Conservation (phyloP, 2,888 invertebrate species). For the Myopa tessellatipennis region DNA sequence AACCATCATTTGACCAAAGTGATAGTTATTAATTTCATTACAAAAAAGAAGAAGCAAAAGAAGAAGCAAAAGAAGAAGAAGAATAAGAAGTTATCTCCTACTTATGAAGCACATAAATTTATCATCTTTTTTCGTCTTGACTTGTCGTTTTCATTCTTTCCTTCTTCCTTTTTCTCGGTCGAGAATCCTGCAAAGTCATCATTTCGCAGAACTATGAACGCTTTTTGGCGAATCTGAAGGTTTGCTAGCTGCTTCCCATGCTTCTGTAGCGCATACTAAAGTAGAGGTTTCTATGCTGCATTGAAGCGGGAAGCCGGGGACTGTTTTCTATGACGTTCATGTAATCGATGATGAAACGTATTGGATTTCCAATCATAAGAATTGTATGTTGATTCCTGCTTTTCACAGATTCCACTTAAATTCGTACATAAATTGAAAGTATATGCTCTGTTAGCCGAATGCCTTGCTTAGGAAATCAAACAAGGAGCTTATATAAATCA, state of each 20-base stretch:
- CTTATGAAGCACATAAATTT: neutral
- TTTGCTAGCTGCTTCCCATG: neutral
- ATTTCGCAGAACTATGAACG: neutral
- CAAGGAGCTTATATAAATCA: neutral
- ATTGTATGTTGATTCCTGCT: neutral
- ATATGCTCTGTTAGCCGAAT: neutral
- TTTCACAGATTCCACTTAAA: neutral
- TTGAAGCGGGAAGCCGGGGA: neutral
- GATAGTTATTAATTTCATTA: neutral
- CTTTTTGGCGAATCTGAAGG: neutral
- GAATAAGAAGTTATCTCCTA: neutral
- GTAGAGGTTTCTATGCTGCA: neutral
- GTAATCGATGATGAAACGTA: neutral
- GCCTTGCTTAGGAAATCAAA: neutral
- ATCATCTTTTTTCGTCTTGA: neutral
- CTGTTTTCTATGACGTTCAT: neutral
- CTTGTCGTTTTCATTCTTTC: neutral
- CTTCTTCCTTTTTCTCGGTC: neutral
- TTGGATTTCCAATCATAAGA: slow-evolving; percentile 11
- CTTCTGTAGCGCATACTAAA: neutral
- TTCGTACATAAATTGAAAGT: neutral
- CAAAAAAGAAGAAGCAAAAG: neutral
- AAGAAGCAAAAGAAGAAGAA: slow-evolving; percentile 5
- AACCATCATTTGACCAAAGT: neutral
- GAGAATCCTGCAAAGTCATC: slow-evolving; percentile 8